Conservation (phyloP, 1,140 invertebrate genomes). For the Rhynchophorus ferrugineus region DNA sequence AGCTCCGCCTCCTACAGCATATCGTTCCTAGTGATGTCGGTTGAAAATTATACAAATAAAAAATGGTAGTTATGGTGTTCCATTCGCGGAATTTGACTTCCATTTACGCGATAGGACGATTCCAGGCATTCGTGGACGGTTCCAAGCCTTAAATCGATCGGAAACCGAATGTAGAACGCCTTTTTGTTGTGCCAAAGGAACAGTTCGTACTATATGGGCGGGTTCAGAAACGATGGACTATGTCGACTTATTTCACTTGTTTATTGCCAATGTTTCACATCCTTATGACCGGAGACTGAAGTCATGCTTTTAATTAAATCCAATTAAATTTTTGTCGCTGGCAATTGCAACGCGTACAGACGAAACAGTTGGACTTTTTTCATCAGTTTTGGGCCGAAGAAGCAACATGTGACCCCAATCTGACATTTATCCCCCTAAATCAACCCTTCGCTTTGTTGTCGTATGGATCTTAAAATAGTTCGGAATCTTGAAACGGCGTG, state of each 20-base stretch:
- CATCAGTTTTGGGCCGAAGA: slow-evolving; percentile 18
- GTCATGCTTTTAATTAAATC: slow-evolving; percentile 25
- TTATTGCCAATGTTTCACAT: slow-evolving; percentile 23
- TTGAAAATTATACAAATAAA: background rate
- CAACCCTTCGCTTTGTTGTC: slow-evolving; percentile 10
- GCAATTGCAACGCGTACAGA: slow-evolving; percentile 9
- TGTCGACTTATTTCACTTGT: slow-evolving; percentile 25
- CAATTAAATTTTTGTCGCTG: slow-evolving; percentile 24
- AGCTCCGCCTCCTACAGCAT: background rate
- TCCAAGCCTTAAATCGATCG: background rate
- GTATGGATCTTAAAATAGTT: slow-evolving; percentile 1
- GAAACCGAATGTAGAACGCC: background rate
- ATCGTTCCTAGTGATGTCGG: background rate
- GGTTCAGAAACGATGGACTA: slow-evolving; percentile 21
- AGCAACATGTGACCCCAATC: slow-evolving; percentile 55
- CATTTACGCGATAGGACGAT: background rate
- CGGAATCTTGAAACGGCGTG: background rate
- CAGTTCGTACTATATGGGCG: slow-evolving; percentile 27
- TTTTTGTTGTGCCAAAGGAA: slow-evolving; percentile 16
- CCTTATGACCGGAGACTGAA: slow-evolving; percentile 2
- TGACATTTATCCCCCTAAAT: slow-evolving; percentile 41
- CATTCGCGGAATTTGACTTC: background rate
- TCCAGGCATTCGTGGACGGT: too few relatives aligned
- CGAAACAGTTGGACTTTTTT: slow-evolving; percentile 18
- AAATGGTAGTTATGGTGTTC: background rate